Percentiles rank a stretch among this genome's conserved stretches.
phyloP scores from a whole-genome alignment of 2,888 invertebrate genomes.

The Penaeus monodon region DNA sequence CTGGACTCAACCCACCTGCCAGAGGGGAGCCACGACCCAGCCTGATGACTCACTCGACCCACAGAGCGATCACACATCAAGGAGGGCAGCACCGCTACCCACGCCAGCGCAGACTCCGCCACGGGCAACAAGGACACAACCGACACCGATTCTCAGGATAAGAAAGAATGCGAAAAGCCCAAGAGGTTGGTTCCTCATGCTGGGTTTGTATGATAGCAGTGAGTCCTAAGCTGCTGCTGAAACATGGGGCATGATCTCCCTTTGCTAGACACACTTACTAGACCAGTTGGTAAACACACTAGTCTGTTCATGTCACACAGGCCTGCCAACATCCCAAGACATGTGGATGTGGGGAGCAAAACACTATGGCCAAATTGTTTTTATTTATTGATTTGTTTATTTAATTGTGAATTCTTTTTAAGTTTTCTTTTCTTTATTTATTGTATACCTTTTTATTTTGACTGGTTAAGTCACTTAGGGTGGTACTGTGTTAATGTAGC shows the following conservation, averaged over 20 bases:
- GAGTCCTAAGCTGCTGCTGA: conserved; percentile 53
- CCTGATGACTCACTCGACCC: conserved; percentile 43
- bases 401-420: neutral
- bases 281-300: conserved; percentile 51
- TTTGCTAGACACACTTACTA: conserved; percentile 48
- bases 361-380: conserved; percentile 33
- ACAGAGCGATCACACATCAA: conserved; percentile 51
- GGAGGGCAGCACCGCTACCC: conserved; percentile 43
- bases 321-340: conserved; percentile 48
- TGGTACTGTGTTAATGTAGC: too few relatives aligned
- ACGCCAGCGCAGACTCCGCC: conserved; percentile 41
- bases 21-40: conserved; percentile 54
- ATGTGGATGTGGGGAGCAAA: conserved; percentile 46
- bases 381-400: conserved; percentile 22
- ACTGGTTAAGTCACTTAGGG: neutral
- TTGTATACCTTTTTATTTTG: neutral
- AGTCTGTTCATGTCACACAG: conserved; percentile 47
- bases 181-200: conserved; percentile 64
- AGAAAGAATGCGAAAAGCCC: conserved; percentile 61
- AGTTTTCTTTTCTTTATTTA: neutral
- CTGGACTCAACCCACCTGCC: conserved; percentile 42
- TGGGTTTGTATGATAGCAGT: conserved; percentile 61
- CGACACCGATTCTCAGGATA: conserved; percentile 56
- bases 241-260: conserved; percentile 58
- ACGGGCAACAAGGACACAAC: conserved; percentile 32